Conservation (phyloP, 2,797 vertebrate species). For the Pseudomugil gertrudae region DNA sequence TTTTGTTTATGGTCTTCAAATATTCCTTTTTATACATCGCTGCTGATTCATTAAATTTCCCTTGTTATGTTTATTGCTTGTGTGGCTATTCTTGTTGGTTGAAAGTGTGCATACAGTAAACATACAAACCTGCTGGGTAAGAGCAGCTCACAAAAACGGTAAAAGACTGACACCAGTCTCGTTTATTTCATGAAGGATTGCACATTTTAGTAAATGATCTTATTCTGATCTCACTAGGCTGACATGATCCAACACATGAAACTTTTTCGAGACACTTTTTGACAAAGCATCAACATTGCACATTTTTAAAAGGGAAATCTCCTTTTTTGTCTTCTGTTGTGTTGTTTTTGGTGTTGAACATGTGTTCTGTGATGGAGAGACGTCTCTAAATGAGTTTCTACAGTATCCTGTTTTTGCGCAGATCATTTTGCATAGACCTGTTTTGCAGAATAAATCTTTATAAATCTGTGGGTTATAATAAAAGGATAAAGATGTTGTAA, state of each 20-base stretch:
- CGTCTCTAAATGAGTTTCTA: constrained; percentile 26
- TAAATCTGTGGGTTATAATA: constrained; percentile 40
- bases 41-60: constrained; percentile 59
- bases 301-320: constrained; percentile 50
- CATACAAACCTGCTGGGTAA: constrained; percentile 7
- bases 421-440: constrained; percentile 22
- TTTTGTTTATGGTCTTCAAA: constrained; percentile 50
- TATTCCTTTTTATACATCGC: constrained; percentile 53
- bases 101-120: constrained; percentile 26
- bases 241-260: constrained; percentile 5
- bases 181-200: constrained; percentile 37
- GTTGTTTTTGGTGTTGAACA: constrained; percentile 44
- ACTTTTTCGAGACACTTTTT: constrained; percentile 10
- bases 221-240: constrained; percentile 9
- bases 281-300: constrained; percentile 52
- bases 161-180: constrained; percentile 15
- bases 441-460: constrained; percentile 39
- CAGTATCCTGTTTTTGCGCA: constrained; percentile 28
- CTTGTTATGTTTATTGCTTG: constrained; percentile 20
- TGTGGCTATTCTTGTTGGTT: constrained; percentile 30
- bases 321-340: constrained; percentile 28
- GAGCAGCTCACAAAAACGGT: constrained; percentile 10
- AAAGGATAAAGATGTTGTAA: constrained; percentile 25
- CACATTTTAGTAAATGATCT: constrained; percentile 2
- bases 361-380: constrained; percentile 42